These are phyloP conservation scores for Eurytoma adleriae DNA, from an alignment of 2,888 invertebrate genomes.

Conservation along the genomic window DNA sequence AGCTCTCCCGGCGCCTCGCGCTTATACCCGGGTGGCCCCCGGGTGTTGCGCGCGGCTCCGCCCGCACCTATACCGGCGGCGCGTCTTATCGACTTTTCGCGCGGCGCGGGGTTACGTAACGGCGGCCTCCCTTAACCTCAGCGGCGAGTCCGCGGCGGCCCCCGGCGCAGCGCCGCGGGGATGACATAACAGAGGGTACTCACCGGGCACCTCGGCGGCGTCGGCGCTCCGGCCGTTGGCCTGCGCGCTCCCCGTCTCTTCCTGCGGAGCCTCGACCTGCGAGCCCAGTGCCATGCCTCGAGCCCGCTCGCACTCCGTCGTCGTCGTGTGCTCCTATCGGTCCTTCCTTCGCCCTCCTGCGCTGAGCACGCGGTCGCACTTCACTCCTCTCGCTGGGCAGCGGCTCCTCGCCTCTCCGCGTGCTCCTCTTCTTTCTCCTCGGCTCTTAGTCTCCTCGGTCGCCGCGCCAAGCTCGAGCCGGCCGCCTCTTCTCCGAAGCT, in stretches of 20 bases:
- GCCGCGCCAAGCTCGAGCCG: not conserved
- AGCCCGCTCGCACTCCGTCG: constrained; percentile 36
- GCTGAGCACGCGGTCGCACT: constrained; percentile 5
- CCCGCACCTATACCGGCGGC: not conserved
- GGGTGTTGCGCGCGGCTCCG: not conserved
- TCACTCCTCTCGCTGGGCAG: constrained; percentile 10
- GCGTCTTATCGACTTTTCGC: constrained; percentile 52
- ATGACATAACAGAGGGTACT: not conserved
- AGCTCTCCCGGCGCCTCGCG: not conserved
- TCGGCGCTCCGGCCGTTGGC: constrained; percentile 65
- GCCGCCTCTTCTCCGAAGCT: not conserved
- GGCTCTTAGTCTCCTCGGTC: not conserved
- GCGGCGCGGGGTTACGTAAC: constrained; percentile 61
- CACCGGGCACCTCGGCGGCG: constrained; percentile 34
- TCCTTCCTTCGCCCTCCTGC: too few relatives aligned
- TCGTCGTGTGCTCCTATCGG: constrained; percentile 10
- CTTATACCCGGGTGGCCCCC: not conserved
- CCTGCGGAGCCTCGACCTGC: constrained; percentile 71
- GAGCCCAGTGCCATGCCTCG: constrained; percentile 74
- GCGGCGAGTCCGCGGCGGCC: not conserved
- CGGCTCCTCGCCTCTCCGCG: not conserved
- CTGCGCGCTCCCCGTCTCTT: constrained; percentile 70
- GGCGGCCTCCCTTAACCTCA: constrained; percentile 52
- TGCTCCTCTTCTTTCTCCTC: constrained; percentile 14
- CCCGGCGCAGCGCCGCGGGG: too few relatives aligned